Conservation (phyloP, 1,140 invertebrate genomes). For the Drosophila kohkoa region DNA sequence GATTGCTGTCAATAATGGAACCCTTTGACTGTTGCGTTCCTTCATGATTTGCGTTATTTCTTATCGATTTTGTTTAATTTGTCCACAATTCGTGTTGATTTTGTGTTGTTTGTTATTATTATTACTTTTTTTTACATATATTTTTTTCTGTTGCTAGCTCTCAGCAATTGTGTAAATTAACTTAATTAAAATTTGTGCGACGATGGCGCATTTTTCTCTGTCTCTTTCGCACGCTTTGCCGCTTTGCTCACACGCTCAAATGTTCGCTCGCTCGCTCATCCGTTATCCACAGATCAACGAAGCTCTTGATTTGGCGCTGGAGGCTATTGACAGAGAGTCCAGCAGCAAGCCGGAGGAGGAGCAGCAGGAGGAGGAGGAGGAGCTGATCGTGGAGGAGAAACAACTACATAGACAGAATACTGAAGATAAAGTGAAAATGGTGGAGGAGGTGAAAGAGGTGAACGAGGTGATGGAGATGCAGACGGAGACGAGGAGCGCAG, state of each 20-base stretch:
- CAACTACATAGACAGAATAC: conserved; percentile 29
- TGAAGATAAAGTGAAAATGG: conserved; percentile 9
- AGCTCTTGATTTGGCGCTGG: conserved; percentile 87
- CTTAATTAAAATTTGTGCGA: conserved; percentile 69
- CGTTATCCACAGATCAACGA: conserved; percentile 86
- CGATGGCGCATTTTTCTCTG: conserved; percentile 65
- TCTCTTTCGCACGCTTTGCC: conserved; percentile 25
- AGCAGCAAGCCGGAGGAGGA: conserved; percentile 37
- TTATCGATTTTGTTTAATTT: conserved; percentile 20
- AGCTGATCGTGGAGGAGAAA: conserved; percentile 22
- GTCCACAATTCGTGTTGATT: conserved; percentile 20
- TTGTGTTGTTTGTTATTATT: conserved; percentile 35
- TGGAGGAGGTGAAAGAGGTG: conserved; percentile 31
- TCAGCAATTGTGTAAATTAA: conserved; percentile 59
- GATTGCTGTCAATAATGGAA: conserved; percentile 38
- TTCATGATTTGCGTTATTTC: conserved; percentile 10
- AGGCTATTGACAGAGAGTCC: conserved; percentile 86
- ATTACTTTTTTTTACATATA: conserved; percentile 39
- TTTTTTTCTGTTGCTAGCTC: conserved; percentile 52
- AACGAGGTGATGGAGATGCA: conserved; percentile 29
- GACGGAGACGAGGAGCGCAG: conserved; percentile 23
- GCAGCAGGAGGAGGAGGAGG: conserved; percentile 7
- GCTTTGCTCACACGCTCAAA: conserved; percentile 34
- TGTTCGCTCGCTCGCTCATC: conserved; percentile 35
- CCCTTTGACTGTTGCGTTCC: conserved; percentile 25